These are phyloP conservation scores for Galerucella pusilla DNA, from an alignment of 2,888 invertebrate species.

Conservation along the genomic window DNA sequence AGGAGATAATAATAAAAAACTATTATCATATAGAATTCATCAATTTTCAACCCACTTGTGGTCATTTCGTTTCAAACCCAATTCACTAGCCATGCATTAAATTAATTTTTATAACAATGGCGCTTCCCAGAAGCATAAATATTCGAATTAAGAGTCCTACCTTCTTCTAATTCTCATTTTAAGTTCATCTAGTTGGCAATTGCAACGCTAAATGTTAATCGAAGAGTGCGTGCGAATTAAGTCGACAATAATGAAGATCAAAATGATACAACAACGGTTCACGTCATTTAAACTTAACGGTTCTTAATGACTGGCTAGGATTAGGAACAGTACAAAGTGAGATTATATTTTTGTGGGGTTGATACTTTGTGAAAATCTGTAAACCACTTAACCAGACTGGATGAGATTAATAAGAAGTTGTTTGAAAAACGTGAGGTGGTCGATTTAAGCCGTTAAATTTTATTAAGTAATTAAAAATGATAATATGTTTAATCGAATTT, in stretches of 20 bases:
- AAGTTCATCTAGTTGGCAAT: conserved; percentile 50
- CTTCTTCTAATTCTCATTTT: conserved; percentile 10
- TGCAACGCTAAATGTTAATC: conserved; percentile 60
- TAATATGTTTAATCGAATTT: too few species aligned
- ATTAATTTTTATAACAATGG: too few species aligned
- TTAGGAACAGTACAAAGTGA: conserved; percentile 37
- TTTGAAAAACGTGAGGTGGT: not conserved
- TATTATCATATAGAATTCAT: too few species aligned
- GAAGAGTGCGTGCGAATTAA: conserved; percentile 63
- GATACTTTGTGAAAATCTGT: conserved; percentile 17
- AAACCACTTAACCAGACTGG: conserved; percentile 4
- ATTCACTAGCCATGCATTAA: too few species aligned
- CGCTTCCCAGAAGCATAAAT: not conserved
- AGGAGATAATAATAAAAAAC: too few species aligned
- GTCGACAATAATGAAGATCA: conserved; percentile 61
- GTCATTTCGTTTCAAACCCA: too few species aligned
- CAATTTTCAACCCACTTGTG: too few species aligned
- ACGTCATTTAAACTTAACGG: conserved; percentile 55
- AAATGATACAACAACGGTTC: conserved; percentile 58
- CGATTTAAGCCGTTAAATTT: not conserved
- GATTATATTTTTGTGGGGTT: conserved; percentile 20
- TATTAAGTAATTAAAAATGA: too few species aligned
- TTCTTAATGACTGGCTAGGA: conserved; percentile 44
- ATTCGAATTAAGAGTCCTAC: conserved; percentile 11
- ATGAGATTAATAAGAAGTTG: not conserved